phyloP scores from a whole-genome alignment of 1,140 invertebrate genomes.

The Drosophila varians region DNA sequence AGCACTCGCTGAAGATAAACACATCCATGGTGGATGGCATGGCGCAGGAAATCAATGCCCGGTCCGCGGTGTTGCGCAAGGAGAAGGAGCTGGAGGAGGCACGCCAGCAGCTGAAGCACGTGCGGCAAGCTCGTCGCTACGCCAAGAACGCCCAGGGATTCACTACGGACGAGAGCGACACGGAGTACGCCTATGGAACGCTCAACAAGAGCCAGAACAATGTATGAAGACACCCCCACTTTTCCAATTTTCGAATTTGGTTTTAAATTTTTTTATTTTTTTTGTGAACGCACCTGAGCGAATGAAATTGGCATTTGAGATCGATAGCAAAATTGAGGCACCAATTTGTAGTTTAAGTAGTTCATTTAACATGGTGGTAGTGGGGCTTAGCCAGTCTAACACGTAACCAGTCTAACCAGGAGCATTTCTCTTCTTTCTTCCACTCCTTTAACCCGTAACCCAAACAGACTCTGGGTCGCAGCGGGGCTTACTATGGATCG shows the following conservation, averaged over 20 bases:
- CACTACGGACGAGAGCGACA: conserved; percentile 86
- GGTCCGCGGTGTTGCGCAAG: conserved; percentile 94
- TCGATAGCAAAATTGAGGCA: conserved; percentile 36
- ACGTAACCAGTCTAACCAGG: conserved; percentile 65
- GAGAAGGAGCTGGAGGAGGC: conserved; percentile 97
- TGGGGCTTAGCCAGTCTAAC: conserved; percentile 52
- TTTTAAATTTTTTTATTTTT: conserved; percentile 24
- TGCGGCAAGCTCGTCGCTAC: conserved; percentile 93
- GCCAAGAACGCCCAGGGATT: conserved; percentile 85
- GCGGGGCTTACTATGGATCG: conserved; percentile 62
- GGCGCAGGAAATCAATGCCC: conserved; percentile 95
- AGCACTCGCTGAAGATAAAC: conserved; percentile 94
- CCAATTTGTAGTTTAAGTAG: conserved; percentile 14
- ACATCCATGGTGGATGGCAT: conserved; percentile 96
- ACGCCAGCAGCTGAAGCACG: conserved; percentile 92
- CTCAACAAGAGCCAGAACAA: conserved; percentile 79
- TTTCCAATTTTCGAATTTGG: not conserved
- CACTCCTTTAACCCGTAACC: conserved; percentile 53
- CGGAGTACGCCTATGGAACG: conserved; percentile 80
- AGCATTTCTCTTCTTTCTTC: conserved; percentile 46
- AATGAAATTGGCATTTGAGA: conserved; percentile 59
- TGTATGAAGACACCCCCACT: conserved; percentile 60
- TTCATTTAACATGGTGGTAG: conserved; percentile 44
- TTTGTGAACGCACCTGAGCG: conserved; percentile 36
- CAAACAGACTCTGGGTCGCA: conserved; percentile 78